These are phyloP conservation scores for Exaiptasia diaphana DNA, from an alignment of 64 coral and sea anemone species.

Conservation along the genomic window DNA sequence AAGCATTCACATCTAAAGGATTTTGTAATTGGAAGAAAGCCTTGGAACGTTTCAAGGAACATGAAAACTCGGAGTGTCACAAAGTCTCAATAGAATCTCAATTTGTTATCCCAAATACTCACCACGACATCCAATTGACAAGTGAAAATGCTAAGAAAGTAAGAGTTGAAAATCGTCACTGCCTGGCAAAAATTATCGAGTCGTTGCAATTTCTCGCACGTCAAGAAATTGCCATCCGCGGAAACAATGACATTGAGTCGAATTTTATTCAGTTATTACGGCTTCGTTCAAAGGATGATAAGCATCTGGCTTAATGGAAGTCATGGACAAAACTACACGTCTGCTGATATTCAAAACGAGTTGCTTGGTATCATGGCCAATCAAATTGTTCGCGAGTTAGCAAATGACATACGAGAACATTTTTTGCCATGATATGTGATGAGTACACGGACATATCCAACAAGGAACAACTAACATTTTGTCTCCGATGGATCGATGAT, in stretches of 20 bases:
- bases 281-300: constrained; percentile 43
- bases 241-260: constrained; percentile 22
- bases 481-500: constrained; percentile 46
- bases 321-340: neutral
- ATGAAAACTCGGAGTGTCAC: constrained; percentile 34
- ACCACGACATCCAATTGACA: constrained; percentile 27
- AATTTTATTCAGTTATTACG: constrained; percentile 53
- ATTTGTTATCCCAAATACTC: neutral
- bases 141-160: constrained; percentile 11
- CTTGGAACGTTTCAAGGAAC: constrained; percentile 13
- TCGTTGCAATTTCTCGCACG: constrained; percentile 44
- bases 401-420: constrained; percentile 21
- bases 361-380: constrained; percentile 36
- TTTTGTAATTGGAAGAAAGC: constrained; percentile 57
- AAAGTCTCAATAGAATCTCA: constrained; percentile 2
- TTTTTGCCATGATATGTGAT: neutral
- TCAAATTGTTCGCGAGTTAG: constrained; percentile 25
- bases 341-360: constrained; percentile 16
- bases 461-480: constrained; percentile 53
- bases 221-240: constrained; percentile 45
- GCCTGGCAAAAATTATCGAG: constrained; percentile 51
- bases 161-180: constrained; percentile 35
- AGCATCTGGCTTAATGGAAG: constrained; percentile 8
- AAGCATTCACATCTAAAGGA: constrained; percentile 30
- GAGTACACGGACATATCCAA: constrained; percentile 47